These are phyloP conservation scores for Noturus placidus DNA, from an alignment of 2,113 vertebrate genomes.

Conservation along the genomic window DNA sequence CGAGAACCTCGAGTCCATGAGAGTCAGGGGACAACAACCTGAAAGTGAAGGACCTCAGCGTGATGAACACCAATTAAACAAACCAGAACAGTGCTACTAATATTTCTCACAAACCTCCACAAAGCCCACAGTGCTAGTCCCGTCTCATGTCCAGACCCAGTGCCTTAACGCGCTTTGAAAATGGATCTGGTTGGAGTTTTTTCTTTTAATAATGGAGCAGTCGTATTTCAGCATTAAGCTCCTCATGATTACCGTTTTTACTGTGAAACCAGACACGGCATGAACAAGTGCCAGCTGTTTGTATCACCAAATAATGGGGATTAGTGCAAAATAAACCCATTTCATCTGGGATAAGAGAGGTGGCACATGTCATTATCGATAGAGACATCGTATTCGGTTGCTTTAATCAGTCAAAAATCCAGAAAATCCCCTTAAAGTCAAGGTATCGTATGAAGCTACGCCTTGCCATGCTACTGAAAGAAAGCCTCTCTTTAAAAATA, in stretches of 20 bases:
- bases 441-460: neutral
- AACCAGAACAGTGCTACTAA: neutral
- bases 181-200: neutral
- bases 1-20: neutral
- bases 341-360: conserved; percentile 12
- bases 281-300: conserved; percentile 13
- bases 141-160: neutral
- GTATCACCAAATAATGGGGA: neutral
- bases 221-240: conserved; percentile 19
- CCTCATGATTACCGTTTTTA: conserved; percentile 37
- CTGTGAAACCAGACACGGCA: conserved; percentile 40
- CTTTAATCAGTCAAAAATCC: conserved; percentile 30
- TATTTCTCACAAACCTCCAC: neutral
- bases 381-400: neutral
- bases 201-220: conserved; percentile 28
- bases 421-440: conserved; percentile 30
- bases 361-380: conserved; percentile 22
- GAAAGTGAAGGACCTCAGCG: neutral
- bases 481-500: neutral
- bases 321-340: conserved; percentile 14
- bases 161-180: conserved; percentile 39
- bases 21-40: neutral
- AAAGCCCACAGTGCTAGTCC: neutral
- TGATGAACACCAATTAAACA: neutral
- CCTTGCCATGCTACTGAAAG: neutral